phyloP scores from a whole-genome alignment of 37 sponge, comb jelly and placozoan species.

The Haliclona indistincta region DNA sequence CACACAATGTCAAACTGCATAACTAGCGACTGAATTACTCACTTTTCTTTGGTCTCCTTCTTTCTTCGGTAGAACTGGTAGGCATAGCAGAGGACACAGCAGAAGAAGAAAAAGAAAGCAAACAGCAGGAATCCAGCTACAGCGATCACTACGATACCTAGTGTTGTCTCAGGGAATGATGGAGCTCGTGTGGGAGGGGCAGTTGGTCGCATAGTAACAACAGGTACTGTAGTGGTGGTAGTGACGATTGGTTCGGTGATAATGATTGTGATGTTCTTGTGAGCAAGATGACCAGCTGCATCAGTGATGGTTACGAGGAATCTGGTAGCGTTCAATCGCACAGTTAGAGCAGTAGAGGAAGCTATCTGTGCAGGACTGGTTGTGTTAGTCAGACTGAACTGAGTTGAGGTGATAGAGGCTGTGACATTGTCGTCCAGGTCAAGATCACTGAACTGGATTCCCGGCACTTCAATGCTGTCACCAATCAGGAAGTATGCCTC shows the following conservation, averaged over 20 bases:
- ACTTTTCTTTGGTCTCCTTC: slow-evolving; percentile 32
- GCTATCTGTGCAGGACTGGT: background rate
- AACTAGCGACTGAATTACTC: background rate
- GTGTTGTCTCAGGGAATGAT: slow-evolving; percentile 14
- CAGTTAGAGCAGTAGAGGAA: background rate
- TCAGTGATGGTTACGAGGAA: slow-evolving; percentile 12
- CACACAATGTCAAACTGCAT: background rate
- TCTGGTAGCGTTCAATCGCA: slow-evolving; percentile 6
- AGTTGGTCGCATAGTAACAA: background rate
- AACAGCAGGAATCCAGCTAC: slow-evolving; percentile 35
- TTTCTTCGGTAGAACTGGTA: slow-evolving; percentile 9
- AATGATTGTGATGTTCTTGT: slow-evolving; percentile 15
- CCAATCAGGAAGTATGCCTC: background rate
- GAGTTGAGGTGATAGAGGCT: background rate
- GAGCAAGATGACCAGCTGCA: slow-evolving; percentile 1
- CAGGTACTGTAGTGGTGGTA: background rate
- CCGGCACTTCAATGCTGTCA: background rate
- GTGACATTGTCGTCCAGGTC: slow-evolving; percentile 15
- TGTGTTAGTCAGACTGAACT: background rate
- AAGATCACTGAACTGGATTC: slow-evolving; percentile 19
- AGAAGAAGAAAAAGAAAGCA: slow-evolving; percentile 24
- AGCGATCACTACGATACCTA: slow-evolving; percentile 52
- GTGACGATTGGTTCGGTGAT: background rate
- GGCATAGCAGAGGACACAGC: slow-evolving; percentile 50
- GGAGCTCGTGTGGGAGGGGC: background rate